A percentile compares a stretch with the other conserved stretches of the same genome.
Conservation (phyloP, 2,797 vertebrate species). For the Poecilia velifera region DNA sequence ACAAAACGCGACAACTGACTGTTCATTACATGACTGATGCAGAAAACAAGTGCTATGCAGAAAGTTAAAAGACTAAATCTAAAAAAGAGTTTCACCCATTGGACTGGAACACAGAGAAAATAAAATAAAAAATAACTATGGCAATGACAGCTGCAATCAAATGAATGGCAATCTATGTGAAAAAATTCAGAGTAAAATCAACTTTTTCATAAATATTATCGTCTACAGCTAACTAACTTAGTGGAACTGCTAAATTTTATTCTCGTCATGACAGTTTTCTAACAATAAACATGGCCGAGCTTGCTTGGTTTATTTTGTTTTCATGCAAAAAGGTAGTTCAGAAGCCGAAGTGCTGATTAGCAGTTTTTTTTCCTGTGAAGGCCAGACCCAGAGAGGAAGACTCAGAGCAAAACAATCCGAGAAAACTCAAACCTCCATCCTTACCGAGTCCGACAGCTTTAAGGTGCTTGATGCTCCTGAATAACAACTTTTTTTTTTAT, state of each 20-base stretch:
- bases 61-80: slow-evolving; percentile 71
- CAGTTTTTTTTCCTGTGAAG: slow-evolving; percentile 34
- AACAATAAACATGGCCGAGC: slow-evolving; percentile 66
- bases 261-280: slow-evolving; percentile 61
- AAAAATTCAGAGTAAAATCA: slow-evolving; percentile 63
- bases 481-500: slow-evolving; percentile 26
- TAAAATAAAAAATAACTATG: slow-evolving; percentile 57
- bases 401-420: slow-evolving; percentile 61
- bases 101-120: slow-evolving; percentile 64
- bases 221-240: slow-evolving; percentile 66
- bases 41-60: slow-evolving; percentile 71
- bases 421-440: slow-evolving; percentile 60
- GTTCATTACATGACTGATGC: slow-evolving; percentile 48
- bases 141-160: slow-evolving; percentile 75
- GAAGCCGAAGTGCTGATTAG: slow-evolving; percentile 68
- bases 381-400: slow-evolving; percentile 69
- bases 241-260: slow-evolving; percentile 54
- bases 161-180: slow-evolving; percentile 67
- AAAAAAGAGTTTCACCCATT: slow-evolving; percentile 61
- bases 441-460: slow-evolving; percentile 55
- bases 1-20: slow-evolving; percentile 62
- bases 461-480: slow-evolving; percentile 78
- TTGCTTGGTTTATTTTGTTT: slow-evolving; percentile 47
- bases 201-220: slow-evolving; percentile 63
- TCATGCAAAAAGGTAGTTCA: slow-evolving; percentile 75